Evolutionary conservation across 2,888 invertebrate species (phyloP).

Genomic region (Dicyrtomina minuta): DNA sequence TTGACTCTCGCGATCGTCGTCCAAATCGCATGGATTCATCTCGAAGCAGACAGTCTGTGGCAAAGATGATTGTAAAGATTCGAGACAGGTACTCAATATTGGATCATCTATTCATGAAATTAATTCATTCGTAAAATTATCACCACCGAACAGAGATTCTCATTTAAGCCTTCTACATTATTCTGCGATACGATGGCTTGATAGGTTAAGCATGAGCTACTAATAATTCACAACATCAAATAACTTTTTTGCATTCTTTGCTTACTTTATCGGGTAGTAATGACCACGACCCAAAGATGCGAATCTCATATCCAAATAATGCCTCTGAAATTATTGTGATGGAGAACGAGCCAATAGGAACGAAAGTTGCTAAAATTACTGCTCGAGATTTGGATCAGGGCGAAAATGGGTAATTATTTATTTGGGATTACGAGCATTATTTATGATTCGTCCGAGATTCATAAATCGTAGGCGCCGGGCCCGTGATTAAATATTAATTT

Average conservation of each 20-base stretch:
- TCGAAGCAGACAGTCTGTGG: slow-evolving; percentile 80
- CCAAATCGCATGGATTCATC: slow-evolving; percentile 64
- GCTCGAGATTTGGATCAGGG: slow-evolving; percentile 89
- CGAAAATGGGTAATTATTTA: slow-evolving; percentile 62
- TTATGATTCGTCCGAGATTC: not conserved
- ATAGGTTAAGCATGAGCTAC: too few species aligned
- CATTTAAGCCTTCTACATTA: too few species aligned
- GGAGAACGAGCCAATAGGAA: slow-evolving; percentile 85
- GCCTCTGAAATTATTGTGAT: slow-evolving; percentile 66
- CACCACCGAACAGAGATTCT: too few species aligned
- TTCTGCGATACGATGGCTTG: too few species aligned
- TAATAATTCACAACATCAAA: too few species aligned
- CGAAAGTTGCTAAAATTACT: slow-evolving; percentile 76
- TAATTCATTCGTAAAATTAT: too few species aligned
- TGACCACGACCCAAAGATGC: slow-evolving; percentile 54
- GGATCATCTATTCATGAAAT: too few species aligned
- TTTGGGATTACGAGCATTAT: too few species aligned
- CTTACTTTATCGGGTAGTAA: too few species aligned
- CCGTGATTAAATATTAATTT: slow-evolving; percentile 3
- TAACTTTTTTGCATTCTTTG: too few species aligned
- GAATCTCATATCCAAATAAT: slow-evolving; percentile 41
- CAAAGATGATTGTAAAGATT: slow-evolving; percentile 84
- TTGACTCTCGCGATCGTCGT: slow-evolving; percentile 85
- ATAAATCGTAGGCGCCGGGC: not conserved
- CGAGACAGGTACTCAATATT: too few species aligned